phyloP scores from a whole-genome alignment of 2,888 invertebrate genomes.

The Cyclophora punctaria region DNA sequence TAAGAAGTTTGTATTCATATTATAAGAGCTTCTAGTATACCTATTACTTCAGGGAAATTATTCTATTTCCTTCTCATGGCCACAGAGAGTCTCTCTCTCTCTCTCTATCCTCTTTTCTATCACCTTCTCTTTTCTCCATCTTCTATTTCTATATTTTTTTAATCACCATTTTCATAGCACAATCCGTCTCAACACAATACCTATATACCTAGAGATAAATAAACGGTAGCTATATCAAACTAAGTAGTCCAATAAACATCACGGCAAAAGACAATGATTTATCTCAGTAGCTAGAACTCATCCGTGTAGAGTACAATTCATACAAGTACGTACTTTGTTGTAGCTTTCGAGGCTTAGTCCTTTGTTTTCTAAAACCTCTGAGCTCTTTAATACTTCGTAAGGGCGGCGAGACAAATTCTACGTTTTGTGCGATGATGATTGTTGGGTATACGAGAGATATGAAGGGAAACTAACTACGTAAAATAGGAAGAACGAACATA shows the following conservation, averaged over 20 bases:
- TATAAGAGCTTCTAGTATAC: too few species aligned
- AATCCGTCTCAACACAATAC: too few species aligned
- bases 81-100: too few species aligned
- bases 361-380: conserved; percentile 58
- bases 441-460: background rate
- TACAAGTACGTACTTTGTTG: conserved; percentile 60
- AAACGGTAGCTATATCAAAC: too few species aligned
- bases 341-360: conserved; percentile 52
- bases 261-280: conserved; percentile 33
- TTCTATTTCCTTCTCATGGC: too few species aligned
- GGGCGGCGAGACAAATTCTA: conserved; percentile 48
- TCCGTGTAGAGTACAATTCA: conserved; percentile 46
- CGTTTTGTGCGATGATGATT: conserved; percentile 31
- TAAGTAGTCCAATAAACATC: conserved; percentile 21
- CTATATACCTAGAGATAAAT: too few species aligned
- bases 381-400: conserved; percentile 63
- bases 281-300: conserved; percentile 52
- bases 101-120: too few species aligned
- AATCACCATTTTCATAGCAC: too few species aligned
- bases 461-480: background rate
- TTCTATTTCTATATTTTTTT: too few species aligned
- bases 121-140: too few species aligned
- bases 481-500: background rate
- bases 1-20: too few species aligned
- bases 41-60: too few species aligned